Evolutionary conservation across 1,140 invertebrate species (phyloP).

Genomic region (Papilio helenus): DNA sequence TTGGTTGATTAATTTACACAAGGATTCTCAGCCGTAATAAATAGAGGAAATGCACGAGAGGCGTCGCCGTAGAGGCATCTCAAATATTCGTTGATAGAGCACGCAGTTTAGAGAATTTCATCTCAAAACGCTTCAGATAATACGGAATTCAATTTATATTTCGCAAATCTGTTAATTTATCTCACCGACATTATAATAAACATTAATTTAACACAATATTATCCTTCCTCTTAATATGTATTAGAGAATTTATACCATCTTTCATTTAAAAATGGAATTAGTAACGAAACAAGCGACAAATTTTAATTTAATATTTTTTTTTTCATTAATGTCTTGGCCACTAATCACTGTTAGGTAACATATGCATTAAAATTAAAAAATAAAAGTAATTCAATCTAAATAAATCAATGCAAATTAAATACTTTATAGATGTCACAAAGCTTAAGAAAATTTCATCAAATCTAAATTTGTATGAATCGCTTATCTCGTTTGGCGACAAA

Average conservation of each 20-base stretch:
- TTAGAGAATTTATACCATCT: background rate
- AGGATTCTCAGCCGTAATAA: constrained; percentile 37
- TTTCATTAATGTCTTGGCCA: background rate
- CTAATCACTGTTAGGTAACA: too few species aligned
- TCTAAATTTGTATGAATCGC: constrained; percentile 36
- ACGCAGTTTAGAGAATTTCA: constrained; percentile 75
- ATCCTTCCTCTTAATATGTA: background rate
- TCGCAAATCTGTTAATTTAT: constrained; percentile 55
- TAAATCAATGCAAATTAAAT: background rate
- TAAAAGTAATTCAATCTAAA: background rate
- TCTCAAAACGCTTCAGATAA: constrained; percentile 70
- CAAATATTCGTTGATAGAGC: constrained; percentile 68
- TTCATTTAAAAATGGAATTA: background rate
- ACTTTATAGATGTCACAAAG: constrained; percentile 2
- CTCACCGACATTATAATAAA: constrained; percentile 23
- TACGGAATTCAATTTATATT: constrained; percentile 72
- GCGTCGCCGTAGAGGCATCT: constrained; percentile 54
- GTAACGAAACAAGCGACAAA: too few species aligned
- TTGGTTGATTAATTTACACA: constrained; percentile 32
- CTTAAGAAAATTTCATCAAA: constrained; percentile 22
- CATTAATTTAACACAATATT: constrained; percentile 11
- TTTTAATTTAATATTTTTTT: background rate
- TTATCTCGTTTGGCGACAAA: constrained; percentile 24
- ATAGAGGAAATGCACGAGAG: constrained; percentile 41
- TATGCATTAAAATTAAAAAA: background rate